phyloP scores from a whole-genome alignment of 1,140 invertebrate genomes.

The Sarcophaga peregrina region DNA sequence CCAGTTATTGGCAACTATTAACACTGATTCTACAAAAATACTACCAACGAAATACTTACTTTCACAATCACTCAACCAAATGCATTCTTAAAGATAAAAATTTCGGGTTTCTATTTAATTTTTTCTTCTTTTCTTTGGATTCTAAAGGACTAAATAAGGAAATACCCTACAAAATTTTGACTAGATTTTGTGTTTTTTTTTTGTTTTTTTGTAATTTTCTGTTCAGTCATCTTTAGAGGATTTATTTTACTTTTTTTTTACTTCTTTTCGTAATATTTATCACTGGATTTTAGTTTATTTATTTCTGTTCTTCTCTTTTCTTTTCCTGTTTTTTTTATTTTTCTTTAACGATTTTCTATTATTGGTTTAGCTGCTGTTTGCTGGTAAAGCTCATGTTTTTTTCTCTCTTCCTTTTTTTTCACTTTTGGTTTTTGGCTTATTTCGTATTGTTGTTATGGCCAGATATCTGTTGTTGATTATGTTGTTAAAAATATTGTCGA shows the following conservation, averaged over 20 bases:
- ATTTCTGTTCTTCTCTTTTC: not conserved
- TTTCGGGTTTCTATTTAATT: not conserved
- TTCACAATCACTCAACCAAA: not conserved
- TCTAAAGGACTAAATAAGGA: not conserved
- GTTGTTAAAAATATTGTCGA: not conserved
- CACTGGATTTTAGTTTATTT: slow-evolving; percentile 1
- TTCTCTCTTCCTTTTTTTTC: not conserved
- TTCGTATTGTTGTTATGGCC: not conserved
- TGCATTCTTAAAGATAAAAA: not conserved
- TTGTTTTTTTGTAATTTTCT: not conserved
- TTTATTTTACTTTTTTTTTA: not conserved
- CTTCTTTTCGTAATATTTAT: not conserved
- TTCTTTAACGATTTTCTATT: not conserved
- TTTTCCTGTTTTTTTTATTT: not conserved
- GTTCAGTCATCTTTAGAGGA: slow-evolving; percentile 13
- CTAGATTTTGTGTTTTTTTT: not conserved
- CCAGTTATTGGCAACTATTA: not conserved
- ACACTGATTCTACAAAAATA: not conserved
- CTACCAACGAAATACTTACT: not conserved
- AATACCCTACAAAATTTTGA: not conserved
- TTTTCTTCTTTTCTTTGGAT: not conserved
- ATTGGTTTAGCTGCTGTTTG: not conserved
- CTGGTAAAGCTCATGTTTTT: not conserved
- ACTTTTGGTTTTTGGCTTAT: not conserved
- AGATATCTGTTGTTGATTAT: slow-evolving; percentile 24